phyloP scores from a whole-genome alignment of 2,888 invertebrate species.

The Lottia gigantea region DNA sequence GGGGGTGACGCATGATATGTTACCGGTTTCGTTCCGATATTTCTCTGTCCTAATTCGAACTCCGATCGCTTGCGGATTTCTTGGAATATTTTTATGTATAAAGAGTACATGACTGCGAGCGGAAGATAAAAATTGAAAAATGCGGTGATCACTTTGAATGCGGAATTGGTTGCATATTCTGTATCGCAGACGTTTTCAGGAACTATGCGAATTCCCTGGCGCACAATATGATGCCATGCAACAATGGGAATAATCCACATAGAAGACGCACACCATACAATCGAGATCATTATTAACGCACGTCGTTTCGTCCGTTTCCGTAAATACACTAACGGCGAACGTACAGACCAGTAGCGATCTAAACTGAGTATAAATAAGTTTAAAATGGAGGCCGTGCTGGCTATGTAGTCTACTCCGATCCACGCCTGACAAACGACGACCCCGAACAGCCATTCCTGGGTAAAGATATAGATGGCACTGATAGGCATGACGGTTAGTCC shows the following conservation, averaged over 20 bases:
- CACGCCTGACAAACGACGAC: conserved; percentile 72
- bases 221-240: conserved; percentile 69
- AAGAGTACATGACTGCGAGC: conserved; percentile 69
- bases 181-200: conserved; percentile 69
- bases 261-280: conserved; percentile 70
- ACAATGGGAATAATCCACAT: conserved; percentile 71
- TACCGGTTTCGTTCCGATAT: conserved; percentile 33
- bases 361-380: conserved; percentile 71
- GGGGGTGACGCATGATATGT: conserved; percentile 27
- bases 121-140: conserved; percentile 72
- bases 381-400: conserved; percentile 73
- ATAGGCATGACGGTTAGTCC: conserved; percentile 72
- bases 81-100: conserved; percentile 70
- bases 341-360: conserved; percentile 71
- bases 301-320: conserved; percentile 70
- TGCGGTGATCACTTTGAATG: conserved; percentile 71
- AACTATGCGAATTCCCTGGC: conserved; percentile 57
- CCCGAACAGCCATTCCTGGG: conserved; percentile 69
- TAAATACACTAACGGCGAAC: conserved; percentile 70
- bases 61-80: conserved; percentile 70
- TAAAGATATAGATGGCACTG: conserved; percentile 70
- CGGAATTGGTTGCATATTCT: conserved; percentile 70
- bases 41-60: conserved; percentile 63
- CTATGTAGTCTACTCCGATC: conserved; percentile 74
- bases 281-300: conserved; percentile 70